Percentiles rank a stretch among this genome's conserved stretches.
These are phyloP conservation scores for Aethina tumida DNA, from an alignment of 1,140 invertebrate species.

Conservation along the genomic window DNA sequence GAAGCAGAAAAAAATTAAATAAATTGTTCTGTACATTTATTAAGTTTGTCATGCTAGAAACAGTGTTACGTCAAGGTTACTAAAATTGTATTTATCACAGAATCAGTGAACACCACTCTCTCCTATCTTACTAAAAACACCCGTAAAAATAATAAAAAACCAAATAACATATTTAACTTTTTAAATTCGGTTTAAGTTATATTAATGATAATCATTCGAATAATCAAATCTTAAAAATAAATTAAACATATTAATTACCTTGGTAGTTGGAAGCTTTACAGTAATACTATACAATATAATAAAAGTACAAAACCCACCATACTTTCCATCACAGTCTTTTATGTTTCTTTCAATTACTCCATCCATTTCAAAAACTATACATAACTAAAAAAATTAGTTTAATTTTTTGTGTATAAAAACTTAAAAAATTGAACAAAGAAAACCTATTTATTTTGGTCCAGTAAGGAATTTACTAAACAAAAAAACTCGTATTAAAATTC, in stretches of 20 bases:
- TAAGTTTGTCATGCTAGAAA: constrained; percentile 37
- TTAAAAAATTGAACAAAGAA: too few species aligned
- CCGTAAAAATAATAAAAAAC: constrained; percentile 32
- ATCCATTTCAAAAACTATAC: constrained; percentile 1
- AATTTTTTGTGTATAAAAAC: too few species aligned
- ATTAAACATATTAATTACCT: neutral
- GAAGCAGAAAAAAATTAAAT: neutral
- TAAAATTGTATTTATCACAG: constrained; percentile 37
- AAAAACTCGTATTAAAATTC: too few species aligned
- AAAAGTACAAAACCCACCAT: constrained; percentile 15
- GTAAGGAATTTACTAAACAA: too few species aligned
- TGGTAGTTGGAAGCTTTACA: constrained; percentile 17
- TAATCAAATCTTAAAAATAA: neutral
- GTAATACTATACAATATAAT: constrained; percentile 22
- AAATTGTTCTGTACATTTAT: constrained; percentile 31
- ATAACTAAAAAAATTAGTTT: too few species aligned
- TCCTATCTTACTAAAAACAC: constrained; percentile 33
- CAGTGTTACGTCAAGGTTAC: constrained; percentile 35
- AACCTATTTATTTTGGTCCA: too few species aligned
- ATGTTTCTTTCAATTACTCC: constrained; percentile 1
- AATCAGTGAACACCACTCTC: constrained; percentile 36
- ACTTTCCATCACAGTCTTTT: constrained; percentile 22
- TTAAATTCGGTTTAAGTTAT: constrained; percentile 24
- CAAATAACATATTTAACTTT: constrained; percentile 19
- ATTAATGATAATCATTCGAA: constrained; percentile 1